phyloP scores from a whole-genome alignment of 2,888 invertebrate genomes.

The Asteroscopus sphinx region DNA sequence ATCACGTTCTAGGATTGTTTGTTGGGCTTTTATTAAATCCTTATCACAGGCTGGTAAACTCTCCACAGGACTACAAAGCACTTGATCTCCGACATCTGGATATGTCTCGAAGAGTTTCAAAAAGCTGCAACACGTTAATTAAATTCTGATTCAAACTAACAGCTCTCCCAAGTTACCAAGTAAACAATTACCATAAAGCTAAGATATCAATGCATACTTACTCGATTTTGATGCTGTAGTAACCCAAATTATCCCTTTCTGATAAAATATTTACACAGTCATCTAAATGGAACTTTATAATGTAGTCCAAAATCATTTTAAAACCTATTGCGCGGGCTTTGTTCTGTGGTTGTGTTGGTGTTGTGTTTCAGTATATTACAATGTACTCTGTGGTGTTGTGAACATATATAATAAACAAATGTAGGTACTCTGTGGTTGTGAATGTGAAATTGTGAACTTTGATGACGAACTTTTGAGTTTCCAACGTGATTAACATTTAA shows the following conservation, averaged over 20 bases:
- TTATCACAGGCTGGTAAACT: slow-evolving; percentile 91
- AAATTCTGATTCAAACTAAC: background rate
- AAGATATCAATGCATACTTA: slow-evolving; percentile 75
- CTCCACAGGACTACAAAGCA: slow-evolving; percentile 91
- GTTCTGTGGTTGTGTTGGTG: too few species aligned
- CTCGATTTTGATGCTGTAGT: slow-evolving; percentile 93
- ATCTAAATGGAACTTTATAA: slow-evolving; percentile 89
- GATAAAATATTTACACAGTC: slow-evolving; percentile 91
- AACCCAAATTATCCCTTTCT: slow-evolving; percentile 89
- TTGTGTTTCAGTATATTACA: too few species aligned
- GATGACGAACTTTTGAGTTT: too few species aligned
- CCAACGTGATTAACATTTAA: too few species aligned
- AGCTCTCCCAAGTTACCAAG: background rate
- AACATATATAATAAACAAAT: too few species aligned
- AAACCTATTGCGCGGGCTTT: background rate
- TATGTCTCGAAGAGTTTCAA: slow-evolving; percentile 92
- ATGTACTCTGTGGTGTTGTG: too few species aligned
- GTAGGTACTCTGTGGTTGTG: too few species aligned
- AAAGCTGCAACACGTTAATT: slow-evolving; percentile 88
- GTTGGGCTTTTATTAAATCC: slow-evolving; percentile 91
- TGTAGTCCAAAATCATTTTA: slow-evolving; percentile 87
- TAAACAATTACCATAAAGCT: background rate
- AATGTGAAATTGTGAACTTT: too few species aligned
- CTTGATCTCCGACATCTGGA: slow-evolving; percentile 91
- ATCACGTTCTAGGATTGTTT: slow-evolving; percentile 83